Conservation (phyloP, 2,888 invertebrate genomes). For the Chloroclystis v-ata region DNA sequence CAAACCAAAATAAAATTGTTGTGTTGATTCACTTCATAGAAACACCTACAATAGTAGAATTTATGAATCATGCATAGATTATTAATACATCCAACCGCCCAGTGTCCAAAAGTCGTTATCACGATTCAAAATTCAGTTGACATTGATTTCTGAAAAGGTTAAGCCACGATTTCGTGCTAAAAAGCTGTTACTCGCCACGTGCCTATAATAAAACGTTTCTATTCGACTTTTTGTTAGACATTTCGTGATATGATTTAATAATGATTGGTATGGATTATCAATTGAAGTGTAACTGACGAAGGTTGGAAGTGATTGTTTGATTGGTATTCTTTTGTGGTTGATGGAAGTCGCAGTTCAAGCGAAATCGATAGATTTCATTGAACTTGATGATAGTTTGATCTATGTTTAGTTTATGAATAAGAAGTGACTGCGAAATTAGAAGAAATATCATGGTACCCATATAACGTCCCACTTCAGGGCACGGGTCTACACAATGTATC, state of each 20-base stretch:
- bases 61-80: background rate
- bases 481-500: no score
- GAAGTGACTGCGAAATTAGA: no score
- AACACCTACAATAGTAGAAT: constrained; percentile 1
- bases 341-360: no score
- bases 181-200: constrained; percentile 20
- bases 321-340: background rate
- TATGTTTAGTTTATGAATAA: no score
- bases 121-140: constrained; percentile 20
- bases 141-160: constrained; percentile 27
- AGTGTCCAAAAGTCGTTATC: constrained; percentile 14
- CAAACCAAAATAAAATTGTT: no score
- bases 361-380: no score
- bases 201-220: constrained; percentile 23
- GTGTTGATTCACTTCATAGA: background rate
- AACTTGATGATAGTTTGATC: no score
- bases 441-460: no score
- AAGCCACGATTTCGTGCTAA: constrained; percentile 25
- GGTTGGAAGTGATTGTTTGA: constrained; percentile 20
- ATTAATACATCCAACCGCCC: background rate
- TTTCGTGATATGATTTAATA: constrained; percentile 32
- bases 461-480: no score
- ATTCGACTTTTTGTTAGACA: constrained; percentile 26
- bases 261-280: constrained; percentile 25
- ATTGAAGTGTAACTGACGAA: constrained; percentile 19